Evolutionary conservation across 2,113 vertebrate genomes (phyloP), one percentile per base, ranked within the genome.

Genomic region (Etia nguti): DNA sequence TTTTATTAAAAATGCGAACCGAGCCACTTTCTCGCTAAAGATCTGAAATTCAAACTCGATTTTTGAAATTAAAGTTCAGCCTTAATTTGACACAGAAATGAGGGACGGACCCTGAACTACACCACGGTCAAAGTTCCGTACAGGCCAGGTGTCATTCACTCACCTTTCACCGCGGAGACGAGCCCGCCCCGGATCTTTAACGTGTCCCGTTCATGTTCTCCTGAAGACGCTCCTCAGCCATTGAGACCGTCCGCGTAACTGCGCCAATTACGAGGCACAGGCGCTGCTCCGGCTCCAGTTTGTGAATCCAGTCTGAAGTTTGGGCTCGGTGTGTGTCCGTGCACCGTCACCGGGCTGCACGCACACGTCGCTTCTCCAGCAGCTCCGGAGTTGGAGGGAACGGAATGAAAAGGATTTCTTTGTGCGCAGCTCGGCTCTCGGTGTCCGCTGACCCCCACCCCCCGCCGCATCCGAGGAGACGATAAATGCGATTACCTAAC

Each of bases 401-500:
- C 60, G 57, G 80, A 57, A 82, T 60, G 1, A 62, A 29, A 7
- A 2, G 12, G 55, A 68, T 90, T 77, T 83, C 8, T 48, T 26
- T n/a, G 26, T 26, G 20, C 43, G 46, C 59, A 4, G 52, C 15
- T 68, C 38, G 55, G 20, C 59, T 31, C 82, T 55, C 13, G 20
- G 48, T 3, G 6, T 50, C 62, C 56, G 15, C 24, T 38, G 18
- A 68, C 62, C 38, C 41, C 38, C 62, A 11, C 62, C 43, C 36
- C 62, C n/a, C 29, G 10, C 75, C n/a, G 65, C 50, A 41, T 48
- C 41, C n/a, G 8, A 38, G 62, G 62, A 90, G 18, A 29, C 46
- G 50, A 79, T n/a, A 92, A 88, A 89, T 54, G 29, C 50, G 91
- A 80, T 93, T 86, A 92, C 89, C 88, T 86, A 83, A 89, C 80